These are phyloP conservation scores for Agriopis marginaria DNA, from an alignment of 2,888 invertebrate species.

Conservation along the genomic window DNA sequence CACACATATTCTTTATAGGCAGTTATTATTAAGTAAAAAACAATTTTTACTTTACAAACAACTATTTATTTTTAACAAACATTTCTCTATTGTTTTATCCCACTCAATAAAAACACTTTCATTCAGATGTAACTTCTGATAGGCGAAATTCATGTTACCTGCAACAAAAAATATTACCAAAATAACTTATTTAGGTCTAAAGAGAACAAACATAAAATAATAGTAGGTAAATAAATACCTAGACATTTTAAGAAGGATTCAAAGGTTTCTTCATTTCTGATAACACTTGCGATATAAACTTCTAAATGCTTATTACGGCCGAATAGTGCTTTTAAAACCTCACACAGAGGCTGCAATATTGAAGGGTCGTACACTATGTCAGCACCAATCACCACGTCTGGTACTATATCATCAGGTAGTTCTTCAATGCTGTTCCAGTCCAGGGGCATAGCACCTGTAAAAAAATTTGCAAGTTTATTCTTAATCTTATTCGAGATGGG, in stretches of 20 bases:
- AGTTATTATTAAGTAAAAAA: not conserved
- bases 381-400: constrained; percentile 76
- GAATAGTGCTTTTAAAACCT: constrained; percentile 62
- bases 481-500: too few species aligned
- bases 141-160: constrained; percentile 56
- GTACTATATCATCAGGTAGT: constrained; percentile 53
- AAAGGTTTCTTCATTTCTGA: constrained; percentile 89
- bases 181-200: not conserved
- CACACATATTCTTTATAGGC: not conserved
- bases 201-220: not conserved
- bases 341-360: constrained; percentile 67
- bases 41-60: not conserved
- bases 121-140: constrained; percentile 50
- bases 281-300: constrained; percentile 71
- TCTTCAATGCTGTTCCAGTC: constrained; percentile 70
- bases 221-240: constrained; percentile 69
- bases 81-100: constrained; percentile 59
- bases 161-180: constrained; percentile 51
- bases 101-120: constrained; percentile 61
- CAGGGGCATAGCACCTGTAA: constrained; percentile 66
- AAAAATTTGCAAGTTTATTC: not conserved
- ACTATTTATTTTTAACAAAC: constrained; percentile 65
- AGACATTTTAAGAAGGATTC: constrained; percentile 83
- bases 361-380: constrained; percentile 80
- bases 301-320: constrained; percentile 62